Evolutionary conservation across 2,888 invertebrate genomes (phyloP).

Genomic region (Acheta domesticus): DNA sequence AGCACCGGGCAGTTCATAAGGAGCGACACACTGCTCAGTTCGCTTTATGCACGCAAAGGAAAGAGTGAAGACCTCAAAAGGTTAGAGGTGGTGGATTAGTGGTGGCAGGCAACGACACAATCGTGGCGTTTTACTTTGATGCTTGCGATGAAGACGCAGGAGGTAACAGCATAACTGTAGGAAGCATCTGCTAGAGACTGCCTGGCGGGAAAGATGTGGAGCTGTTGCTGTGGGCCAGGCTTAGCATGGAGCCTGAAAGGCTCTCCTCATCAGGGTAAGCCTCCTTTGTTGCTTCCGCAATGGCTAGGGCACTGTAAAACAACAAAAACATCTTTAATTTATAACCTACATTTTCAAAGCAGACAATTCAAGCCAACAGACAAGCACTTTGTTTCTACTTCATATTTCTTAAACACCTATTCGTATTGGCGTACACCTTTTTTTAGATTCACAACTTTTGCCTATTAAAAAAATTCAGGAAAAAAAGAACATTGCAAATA

Average conservation of each 20-base stretch:
- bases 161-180: background rate
- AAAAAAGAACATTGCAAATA: too few species aligned
- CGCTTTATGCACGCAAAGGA: background rate
- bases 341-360: background rate
- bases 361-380: background rate
- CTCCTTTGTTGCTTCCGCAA: constrained; percentile 87
- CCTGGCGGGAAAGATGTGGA: constrained; percentile 81
- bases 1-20: background rate
- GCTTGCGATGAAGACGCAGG: background rate
- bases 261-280: constrained; percentile 86
- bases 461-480: too few species aligned
- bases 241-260: constrained; percentile 90
- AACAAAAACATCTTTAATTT: constrained; percentile 28
- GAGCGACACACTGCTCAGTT: background rate
- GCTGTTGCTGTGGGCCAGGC: constrained; percentile 92
- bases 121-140: background rate
- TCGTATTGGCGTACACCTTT: too few species aligned
- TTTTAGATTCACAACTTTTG: too few species aligned
- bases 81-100: background rate
- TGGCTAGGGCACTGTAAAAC: constrained; percentile 75
- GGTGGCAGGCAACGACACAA: background rate
- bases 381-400: too few species aligned
- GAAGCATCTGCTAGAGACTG: constrained; percentile 34
- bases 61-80: background rate
- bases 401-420: too few species aligned